These are phyloP conservation scores for Drosophila affinis DNA, from an alignment of 2,888 invertebrate genomes.

Conservation along the genomic window DNA sequence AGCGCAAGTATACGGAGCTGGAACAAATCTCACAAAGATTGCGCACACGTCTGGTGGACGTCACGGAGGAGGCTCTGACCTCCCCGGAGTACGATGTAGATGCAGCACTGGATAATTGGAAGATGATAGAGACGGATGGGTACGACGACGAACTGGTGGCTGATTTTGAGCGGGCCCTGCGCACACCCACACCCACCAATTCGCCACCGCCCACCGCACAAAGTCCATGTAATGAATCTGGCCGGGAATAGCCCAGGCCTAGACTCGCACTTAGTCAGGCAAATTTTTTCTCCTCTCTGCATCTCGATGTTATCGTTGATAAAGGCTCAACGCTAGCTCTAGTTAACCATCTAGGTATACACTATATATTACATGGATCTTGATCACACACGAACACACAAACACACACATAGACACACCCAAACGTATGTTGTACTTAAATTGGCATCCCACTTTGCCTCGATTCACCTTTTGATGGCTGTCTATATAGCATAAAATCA, in stretches of 20 bases:
- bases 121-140: constrained; percentile 74
- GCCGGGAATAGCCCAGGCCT: constrained; percentile 56
- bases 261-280: constrained; percentile 38
- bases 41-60: constrained; percentile 85
- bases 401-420: constrained; percentile 22
- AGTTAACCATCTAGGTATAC: constrained; percentile 43
- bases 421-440: constrained; percentile 61
- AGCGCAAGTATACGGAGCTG: constrained; percentile 87
- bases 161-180: constrained; percentile 86
- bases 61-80: constrained; percentile 85
- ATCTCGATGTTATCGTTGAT: constrained; percentile 65
- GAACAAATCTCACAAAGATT: constrained; percentile 87
- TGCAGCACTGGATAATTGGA: constrained; percentile 67
- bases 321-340: constrained; percentile 62
- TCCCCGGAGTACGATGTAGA: constrained; percentile 84
- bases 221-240: constrained; percentile 35
- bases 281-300: constrained; percentile 41
- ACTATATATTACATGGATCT: constrained; percentile 45
- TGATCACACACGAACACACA: constrained; percentile 34
- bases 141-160: constrained; percentile 71
- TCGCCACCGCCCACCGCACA: constrained; percentile 55
- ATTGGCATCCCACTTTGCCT: constrained; percentile 59
- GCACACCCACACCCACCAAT: constrained; percentile 79
- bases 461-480: constrained; percentile 57
- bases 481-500: constrained; percentile 62